A percentile compares a stretch with the other conserved stretches of the same genome.
Conservation (phyloP, 1,140 invertebrate species). For the Solenopsis fugax region DNA sequence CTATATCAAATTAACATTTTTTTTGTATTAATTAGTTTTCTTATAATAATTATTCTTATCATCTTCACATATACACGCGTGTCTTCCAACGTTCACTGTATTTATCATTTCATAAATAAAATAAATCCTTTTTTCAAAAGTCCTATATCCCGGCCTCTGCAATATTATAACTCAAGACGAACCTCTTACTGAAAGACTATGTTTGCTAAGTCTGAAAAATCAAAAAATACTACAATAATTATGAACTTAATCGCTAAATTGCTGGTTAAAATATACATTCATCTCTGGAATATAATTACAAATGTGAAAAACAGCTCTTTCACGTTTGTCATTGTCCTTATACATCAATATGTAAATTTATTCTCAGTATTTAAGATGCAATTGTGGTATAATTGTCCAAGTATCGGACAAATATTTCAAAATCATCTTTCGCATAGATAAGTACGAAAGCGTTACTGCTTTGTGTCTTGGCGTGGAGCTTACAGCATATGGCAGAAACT, state of each 20-base stretch:
- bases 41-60: conserved; percentile 76
- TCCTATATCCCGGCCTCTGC: conserved; percentile 72
- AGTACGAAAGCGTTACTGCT: conserved; percentile 49
- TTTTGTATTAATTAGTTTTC: conserved; percentile 80
- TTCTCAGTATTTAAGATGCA: conserved; percentile 15
- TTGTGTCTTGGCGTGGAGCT: conserved; percentile 30
- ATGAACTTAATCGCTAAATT: conserved; percentile 48
- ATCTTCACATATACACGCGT: conserved; percentile 79
- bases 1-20: conserved; percentile 84
- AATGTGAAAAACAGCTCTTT: conserved; percentile 15
- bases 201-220: conserved; percentile 65
- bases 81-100: conserved; percentile 73
- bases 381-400: conserved; percentile 3
- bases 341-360: conserved; percentile 18
- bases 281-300: conserved; percentile 34
- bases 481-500: conserved; percentile 46
- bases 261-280: conserved; percentile 24
- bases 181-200: conserved; percentile 77
- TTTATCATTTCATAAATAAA: conserved; percentile 82
- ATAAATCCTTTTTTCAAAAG: conserved; percentile 79
- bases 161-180: conserved; percentile 72
- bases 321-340: conserved; percentile 6
- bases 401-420: background rate
- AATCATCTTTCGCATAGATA: conserved; percentile 41
- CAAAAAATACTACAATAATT: conserved; percentile 30